These are phyloP conservation scores for Xiphophorus maculatus DNA, from an alignment of 2,113 vertebrate genomes.

Conservation along the genomic window DNA sequence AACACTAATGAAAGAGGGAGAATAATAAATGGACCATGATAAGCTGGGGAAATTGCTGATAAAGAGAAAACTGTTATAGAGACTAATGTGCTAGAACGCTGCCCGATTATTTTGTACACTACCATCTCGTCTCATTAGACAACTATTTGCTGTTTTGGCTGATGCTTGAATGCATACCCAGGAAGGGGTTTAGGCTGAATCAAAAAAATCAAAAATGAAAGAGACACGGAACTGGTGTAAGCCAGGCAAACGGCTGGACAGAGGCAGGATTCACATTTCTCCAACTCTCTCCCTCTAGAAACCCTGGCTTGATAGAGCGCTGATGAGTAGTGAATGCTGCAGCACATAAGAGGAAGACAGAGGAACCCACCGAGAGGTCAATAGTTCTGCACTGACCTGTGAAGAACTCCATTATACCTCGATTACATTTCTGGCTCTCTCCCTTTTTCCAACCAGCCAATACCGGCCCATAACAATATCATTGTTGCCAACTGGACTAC, in stretches of 20 bases:
- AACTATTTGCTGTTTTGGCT: conserved; percentile 56
- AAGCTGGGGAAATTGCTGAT: conserved; percentile 69
- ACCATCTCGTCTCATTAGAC: conserved; percentile 42
- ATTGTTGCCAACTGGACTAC: conserved; percentile 47
- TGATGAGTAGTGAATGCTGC: conserved; percentile 62
- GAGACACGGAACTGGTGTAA: conserved; percentile 31
- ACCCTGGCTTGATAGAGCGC: conserved; percentile 53
- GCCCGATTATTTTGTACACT: conserved; percentile 43
- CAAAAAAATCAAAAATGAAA: conserved; percentile 32
- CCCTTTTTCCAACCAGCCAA: conserved; percentile 32
- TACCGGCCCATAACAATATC: conserved; percentile 56
- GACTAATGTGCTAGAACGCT: conserved; percentile 63
- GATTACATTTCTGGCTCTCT: conserved; percentile 67
- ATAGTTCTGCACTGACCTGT: conserved; percentile 75
- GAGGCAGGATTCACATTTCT: conserved; percentile 36
- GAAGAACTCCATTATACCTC: conserved; percentile 77
- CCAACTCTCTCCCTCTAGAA: conserved; percentile 31
- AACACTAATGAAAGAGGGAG: conserved; percentile 54
- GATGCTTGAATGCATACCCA: conserved; percentile 36
- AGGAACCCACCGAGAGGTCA: conserved; percentile 70
- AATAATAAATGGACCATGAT: conserved; percentile 64
- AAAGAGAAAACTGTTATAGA: conserved; percentile 66
- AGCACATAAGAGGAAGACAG: conserved; percentile 64
- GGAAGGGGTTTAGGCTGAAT: conserved; percentile 3
- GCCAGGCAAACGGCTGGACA: conserved; percentile 23